Percentiles rank a stretch among this genome's conserved stretches.
Conservation (phyloP, 2,888 invertebrate genomes). For the Caenorhabditis drosophilae region DNA sequence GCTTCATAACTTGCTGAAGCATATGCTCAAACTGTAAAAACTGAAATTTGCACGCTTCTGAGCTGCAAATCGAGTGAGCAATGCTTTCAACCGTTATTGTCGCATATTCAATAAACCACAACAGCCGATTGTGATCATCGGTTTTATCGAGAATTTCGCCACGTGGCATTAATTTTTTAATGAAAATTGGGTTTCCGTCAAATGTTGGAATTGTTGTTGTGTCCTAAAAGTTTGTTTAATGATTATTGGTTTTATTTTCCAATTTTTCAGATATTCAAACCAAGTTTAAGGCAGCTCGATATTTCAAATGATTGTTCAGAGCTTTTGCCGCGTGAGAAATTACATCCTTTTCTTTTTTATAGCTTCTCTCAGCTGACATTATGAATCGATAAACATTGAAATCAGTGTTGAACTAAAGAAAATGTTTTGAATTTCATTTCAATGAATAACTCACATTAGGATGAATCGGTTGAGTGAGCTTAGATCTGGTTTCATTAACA, state of each 20-base stretch:
- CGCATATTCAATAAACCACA: slow-evolving; percentile 68
- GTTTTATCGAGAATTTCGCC: slow-evolving; percentile 53
- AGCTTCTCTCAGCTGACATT: slow-evolving; percentile 55
- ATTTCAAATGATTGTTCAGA: slow-evolving; percentile 65
- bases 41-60: slow-evolving; percentile 65
- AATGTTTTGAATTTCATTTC: neutral
- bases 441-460: slow-evolving; percentile 50
- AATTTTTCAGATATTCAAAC: no score
- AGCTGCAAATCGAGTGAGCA: slow-evolving; percentile 60
- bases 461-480: slow-evolving; percentile 58
- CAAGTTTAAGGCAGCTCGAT: slow-evolving; percentile 62
- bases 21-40: slow-evolving; percentile 68
- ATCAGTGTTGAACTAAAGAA: slow-evolving; percentile 65
- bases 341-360: slow-evolving; percentile 60
- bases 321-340: slow-evolving; percentile 61
- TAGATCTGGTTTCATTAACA: slow-evolving; percentile 61
- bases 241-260: neutral
- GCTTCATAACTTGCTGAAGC: slow-evolving; percentile 64
- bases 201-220: slow-evolving; percentile 55
- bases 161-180: slow-evolving; percentile 58
- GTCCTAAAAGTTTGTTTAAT: slow-evolving; percentile 42
- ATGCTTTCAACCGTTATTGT: slow-evolving; percentile 67
- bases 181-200: slow-evolving; percentile 65
- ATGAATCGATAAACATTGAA: slow-evolving; percentile 69
- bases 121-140: slow-evolving; percentile 60